phyloP scores from a whole-genome alignment of 2,797 vertebrate genomes.

The Aythya fuligula region DNA sequence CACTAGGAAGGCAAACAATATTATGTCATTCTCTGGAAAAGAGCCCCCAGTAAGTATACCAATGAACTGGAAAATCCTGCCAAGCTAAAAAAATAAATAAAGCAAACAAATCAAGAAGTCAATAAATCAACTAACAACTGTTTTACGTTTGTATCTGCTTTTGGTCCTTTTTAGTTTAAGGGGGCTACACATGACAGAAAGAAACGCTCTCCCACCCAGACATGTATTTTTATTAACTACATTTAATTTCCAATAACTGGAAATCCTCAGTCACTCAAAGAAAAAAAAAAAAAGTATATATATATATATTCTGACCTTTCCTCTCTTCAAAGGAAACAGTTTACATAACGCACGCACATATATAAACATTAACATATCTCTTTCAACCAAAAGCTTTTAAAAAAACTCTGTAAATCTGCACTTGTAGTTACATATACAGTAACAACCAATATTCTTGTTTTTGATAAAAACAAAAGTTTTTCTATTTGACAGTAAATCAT shows the following conservation, averaged over 20 bases:
- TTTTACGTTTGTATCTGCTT: background rate
- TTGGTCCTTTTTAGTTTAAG: background rate
- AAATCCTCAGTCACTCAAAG: background rate
- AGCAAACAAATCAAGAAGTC: background rate
- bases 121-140: background rate
- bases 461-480: slow-evolving; percentile 57
- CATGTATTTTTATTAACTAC: background rate
- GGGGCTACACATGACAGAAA: background rate
- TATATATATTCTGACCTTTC: background rate
- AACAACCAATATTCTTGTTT: slow-evolving; percentile 50
- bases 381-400: slow-evolving; percentile 21
- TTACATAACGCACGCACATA: background rate
- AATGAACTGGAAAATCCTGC: slow-evolving; percentile 46
- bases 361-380: slow-evolving; percentile 1
- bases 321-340: background rate
- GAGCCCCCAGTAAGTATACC: background rate
- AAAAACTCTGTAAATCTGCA: background rate
- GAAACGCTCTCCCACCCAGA: background rate
- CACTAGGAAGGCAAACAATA: slow-evolving; percentile 10
- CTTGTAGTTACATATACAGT: slow-evolving; percentile 28
- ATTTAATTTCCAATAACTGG: background rate
- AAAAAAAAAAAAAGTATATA: background rate
- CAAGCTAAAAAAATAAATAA: slow-evolving; percentile 53
- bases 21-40: slow-evolving; percentile 28
- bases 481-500: slow-evolving; percentile 79